Evolutionary conservation across 2,888 invertebrate genomes (phyloP).

Genomic region (Folsomia manolachei): DNA sequence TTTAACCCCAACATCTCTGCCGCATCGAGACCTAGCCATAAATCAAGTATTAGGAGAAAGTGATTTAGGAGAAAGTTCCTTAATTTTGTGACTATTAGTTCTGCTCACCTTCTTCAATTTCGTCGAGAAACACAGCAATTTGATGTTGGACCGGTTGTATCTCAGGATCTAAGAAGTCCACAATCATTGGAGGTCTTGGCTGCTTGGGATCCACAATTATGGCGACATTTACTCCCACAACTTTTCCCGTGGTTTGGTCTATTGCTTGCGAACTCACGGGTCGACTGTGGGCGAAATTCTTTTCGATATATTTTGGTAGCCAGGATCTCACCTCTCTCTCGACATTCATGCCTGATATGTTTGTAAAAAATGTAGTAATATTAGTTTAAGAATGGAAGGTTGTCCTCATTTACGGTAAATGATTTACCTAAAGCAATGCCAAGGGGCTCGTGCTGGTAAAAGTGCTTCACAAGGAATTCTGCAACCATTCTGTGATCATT

Average conservation of each 20-base stretch:
- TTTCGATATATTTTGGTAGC: slow-evolving; percentile 10
- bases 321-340: slow-evolving; percentile 10
- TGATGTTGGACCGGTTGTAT: background rate
- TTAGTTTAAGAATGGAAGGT: background rate
- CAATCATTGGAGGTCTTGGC: background rate
- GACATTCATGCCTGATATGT: slow-evolving; percentile 8
- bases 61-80: background rate
- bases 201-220: slow-evolving; percentile 7
- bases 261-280: slow-evolving; percentile 3
- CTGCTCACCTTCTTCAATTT: slow-evolving; percentile 18
- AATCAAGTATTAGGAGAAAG: too few relatives aligned
- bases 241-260: background rate
- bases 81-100: too few relatives aligned
- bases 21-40: slow-evolving; percentile 10
- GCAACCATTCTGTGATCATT: background rate
- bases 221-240: slow-evolving; percentile 12
- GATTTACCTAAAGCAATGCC: background rate
- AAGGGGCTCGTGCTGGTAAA: background rate
- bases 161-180: slow-evolving; percentile 4
- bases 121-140: slow-evolving; percentile 4
- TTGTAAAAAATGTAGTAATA: background rate
- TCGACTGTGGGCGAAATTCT: background rate
- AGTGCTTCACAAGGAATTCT: slow-evolving; percentile 4
- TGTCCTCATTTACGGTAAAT: background rate
- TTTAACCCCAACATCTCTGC: slow-evolving; percentile 11